Evolutionary conservation across 2,113 vertebrate species (phyloP), one percentile per base, ranked within the genome.

Genomic region (Tapirus terrestris): DNA sequence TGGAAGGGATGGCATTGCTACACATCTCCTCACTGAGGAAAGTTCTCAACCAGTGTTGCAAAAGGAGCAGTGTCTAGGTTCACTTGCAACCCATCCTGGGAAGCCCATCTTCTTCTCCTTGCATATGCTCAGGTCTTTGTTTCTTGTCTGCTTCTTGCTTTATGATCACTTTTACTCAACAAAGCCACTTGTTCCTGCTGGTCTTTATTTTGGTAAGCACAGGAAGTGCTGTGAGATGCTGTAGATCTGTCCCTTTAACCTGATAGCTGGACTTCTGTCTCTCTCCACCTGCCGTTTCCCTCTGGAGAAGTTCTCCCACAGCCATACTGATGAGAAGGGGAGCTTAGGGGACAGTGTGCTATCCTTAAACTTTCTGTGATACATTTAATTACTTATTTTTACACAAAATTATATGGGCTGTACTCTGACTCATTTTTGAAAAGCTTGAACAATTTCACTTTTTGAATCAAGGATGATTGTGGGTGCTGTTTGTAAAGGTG

Each of bases 51-150:
- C 2, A 12, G 31, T 17, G 48, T n/a, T 5, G 2, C 13, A 0
- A 8, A 58, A 33, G 45, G 58, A 76, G 3, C 17, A 13, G 0
- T 0, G 0, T n/a, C 48, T 29, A 20, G 53, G 17, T 14, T 31
- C 17, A 3, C 51, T 0, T 1, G 3, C 29, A 17, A 39, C 76
- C 48, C 0, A 0, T 16, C 17, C 56, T 3, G 8, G 20, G 14
- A 25, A 23, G 45, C 45, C 61, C 12, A 0, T 3, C 13, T 14
- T 16, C 51, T 11, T 51, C 68, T 33, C 36, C 23, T 53, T 7
- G 36, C 3, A 0, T 16, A 0, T 3, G 2, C 17, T 39, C 11
- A 2, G 8, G 56, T 9, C 31, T 18, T 27, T 4, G 9, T 5
- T 13, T 25, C 12, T 2, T 0, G 2, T 7, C 20, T 6, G 20